Base-by-base conservation (phyloP, 23 tunicate genomes). In the Trididemnum nubilum region DNA sequence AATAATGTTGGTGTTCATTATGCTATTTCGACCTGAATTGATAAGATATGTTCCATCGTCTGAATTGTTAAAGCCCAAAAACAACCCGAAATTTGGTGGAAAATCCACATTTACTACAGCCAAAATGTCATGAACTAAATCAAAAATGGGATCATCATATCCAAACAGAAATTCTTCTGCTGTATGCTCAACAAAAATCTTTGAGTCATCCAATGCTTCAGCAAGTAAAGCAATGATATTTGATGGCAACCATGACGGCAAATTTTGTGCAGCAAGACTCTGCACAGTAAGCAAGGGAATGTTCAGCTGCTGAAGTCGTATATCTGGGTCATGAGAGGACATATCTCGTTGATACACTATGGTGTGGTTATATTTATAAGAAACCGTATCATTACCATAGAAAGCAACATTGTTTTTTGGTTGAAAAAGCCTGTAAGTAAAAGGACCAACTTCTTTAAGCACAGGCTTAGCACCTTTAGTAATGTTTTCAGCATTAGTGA, bases 291-390 rank as follows among this genome's bases (percentile, higher is more conserved):
- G 31, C 50, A 93, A 69, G 4, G 98, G 98, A 30, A 88, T 67
- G 65, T 93, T 93, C 27, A 93, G 65, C n/a, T 87, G 92, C 0
- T 52, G 37, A 40, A 87, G 81, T 5, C 1, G 24, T 2, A 52
- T 25, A 52, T 80, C 69, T 1, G 66, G 65, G 44, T 52, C 72
- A 25, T 33, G 33, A 0, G 36, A 24, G 0, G 95, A 89, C 73
- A 64, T 76, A 0, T 57, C 49, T 33, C 51, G 34, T 25, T 80
- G 49, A 58, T 57, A 88, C 29, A 93, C 89, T 19, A 87, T 77
- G 23, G 98, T 93, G 80, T 93, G 98, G 73, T 93, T 93, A 87
- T 87, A 93, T 37, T 84, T 91, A 65, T 93, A 93, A 0, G 84
- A 52, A 0, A 93, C 98, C 28, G 93, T 83, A 35, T 81, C 80